Conservation (phyloP, 2,113 vertebrate species). For the Argyrosomus japonicus region DNA sequence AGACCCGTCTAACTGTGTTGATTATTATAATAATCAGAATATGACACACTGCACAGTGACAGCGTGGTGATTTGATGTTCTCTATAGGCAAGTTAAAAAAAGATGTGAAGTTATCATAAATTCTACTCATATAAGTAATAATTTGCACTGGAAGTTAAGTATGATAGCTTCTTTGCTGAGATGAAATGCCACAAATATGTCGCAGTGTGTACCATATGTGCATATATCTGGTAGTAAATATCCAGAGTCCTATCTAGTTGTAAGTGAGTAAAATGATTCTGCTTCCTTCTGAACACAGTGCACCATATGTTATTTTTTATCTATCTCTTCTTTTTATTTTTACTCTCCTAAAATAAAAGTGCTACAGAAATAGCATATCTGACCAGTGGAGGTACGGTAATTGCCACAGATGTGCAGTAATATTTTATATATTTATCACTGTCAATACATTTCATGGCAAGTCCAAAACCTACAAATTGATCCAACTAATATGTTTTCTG, state of each 20-base stretch:
- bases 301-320: conserved; percentile 3
- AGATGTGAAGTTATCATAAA: background rate
- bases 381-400: background rate
- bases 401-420: background rate
- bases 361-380: background rate
- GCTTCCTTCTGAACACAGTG: background rate
- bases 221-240: background rate
- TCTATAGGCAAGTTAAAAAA: background rate
- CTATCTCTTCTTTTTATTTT: background rate
- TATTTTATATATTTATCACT: background rate
- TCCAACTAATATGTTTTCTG: background rate
- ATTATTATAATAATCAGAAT: background rate
- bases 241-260: background rate
- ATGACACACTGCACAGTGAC: background rate
- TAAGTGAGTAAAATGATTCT: background rate
- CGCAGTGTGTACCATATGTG: too few species aligned
- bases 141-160: too few species aligned
- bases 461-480: background rate
- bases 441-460: background rate
- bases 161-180: background rate
- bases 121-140: background rate
- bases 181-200: background rate
- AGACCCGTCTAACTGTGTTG: background rate
- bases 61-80: background rate
- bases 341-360: background rate